Evolutionary conservation across 2,888 invertebrate genomes (phyloP), one percentile per base, ranked within the genome.

Genomic region (Synergus itoensis): DNA sequence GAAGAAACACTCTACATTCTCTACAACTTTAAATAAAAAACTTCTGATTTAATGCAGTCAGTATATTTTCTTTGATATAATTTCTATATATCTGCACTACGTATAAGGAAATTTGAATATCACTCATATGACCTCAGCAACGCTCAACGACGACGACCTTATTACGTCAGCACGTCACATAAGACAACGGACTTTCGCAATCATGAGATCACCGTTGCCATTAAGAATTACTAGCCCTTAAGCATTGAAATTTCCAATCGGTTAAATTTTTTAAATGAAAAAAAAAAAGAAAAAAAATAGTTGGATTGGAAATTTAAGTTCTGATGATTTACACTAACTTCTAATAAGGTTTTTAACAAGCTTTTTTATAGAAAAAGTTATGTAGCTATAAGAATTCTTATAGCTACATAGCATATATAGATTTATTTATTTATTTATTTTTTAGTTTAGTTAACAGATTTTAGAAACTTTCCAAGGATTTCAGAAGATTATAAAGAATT

Each of bases 101-200:
- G 60, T 60, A 60, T 60, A 60, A 21, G 60, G 60, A 60, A 60
- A 60, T 60, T 60, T 60, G 60, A 60, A 60, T 60, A 60, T 60
- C 60, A 60, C 60, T 21, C 60, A 60, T 18, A 60, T 60, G 21
- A 21, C 60, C 60, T 60, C 60, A 60, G 60, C 21, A 12, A 28
- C 28, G 28, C 28, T 28, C 28, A 28, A 28, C 18, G 48, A 53
- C 60, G 60, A 18, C 21, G 60, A 18, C 21, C 21, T 18, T 60
- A 60, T 60, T 18, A 60, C 18, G 60, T 60, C 60, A 21, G 12
- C 60, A 60, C 4, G 60, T 60, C 60, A 21, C 12, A 21, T 21
- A 60, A 60, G 60, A 60, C 60, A 60, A 21, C 60, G 28, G 53
- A 53, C 73, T 73, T 73, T 73, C 48, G 73, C 73, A 73, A 73